Conservation (phyloP, 2,797 vertebrate species). For the Pseudotriccus pelzelni region DNA sequence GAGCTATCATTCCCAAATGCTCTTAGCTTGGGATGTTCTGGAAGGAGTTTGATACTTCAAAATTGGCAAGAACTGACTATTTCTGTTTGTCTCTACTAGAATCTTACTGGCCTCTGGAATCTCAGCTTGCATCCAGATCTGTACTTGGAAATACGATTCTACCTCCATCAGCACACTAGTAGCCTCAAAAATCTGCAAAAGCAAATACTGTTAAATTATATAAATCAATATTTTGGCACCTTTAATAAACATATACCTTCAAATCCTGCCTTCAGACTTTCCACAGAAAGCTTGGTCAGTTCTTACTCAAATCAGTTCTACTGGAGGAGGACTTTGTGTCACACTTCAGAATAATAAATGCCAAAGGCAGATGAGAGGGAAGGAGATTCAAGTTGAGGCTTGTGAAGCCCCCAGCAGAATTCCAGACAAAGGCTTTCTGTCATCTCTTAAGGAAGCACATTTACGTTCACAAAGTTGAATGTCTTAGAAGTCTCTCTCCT, state of each 20-base stretch:
- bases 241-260: neutral
- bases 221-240: neutral
- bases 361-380: neutral
- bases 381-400: conserved; percentile 14
- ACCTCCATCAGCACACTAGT: neutral
- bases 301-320: neutral
- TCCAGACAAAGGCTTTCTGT: conserved; percentile 36
- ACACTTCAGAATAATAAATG: neutral
- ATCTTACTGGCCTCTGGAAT: neutral
- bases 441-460: neutral
- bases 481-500: neutral
- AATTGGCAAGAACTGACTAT: neutral
- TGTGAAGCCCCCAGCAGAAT: conserved; percentile 38
- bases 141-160: neutral
- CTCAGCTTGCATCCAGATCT: neutral
- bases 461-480: neutral
- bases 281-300: neutral
- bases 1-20: neutral
- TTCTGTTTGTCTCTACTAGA: neutral
- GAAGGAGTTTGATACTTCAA: neutral
- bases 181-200: neutral
- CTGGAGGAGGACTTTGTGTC: neutral
- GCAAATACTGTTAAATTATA: neutral
- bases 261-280: neutral
- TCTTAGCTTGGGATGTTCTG: neutral